phyloP scores from a whole-genome alignment of 1,140 invertebrate species.

The Caenorhabditis inopinata region DNA sequence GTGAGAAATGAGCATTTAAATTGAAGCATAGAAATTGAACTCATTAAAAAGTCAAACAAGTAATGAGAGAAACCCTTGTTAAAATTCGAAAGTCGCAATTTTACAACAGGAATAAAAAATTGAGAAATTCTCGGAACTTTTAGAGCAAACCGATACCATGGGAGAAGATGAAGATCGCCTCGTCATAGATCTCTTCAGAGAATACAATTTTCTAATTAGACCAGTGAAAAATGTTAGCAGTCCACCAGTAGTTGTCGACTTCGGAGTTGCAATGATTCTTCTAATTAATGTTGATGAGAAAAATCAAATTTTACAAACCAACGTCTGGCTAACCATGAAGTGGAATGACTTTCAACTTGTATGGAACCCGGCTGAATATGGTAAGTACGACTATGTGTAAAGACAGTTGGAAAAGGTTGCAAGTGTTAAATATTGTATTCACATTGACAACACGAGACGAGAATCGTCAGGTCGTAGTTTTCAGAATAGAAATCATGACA shows the following conservation, averaged over 20 bases:
- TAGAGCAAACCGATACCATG: slow-evolving; percentile 24
- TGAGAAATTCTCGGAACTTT: not conserved
- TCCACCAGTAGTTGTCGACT: slow-evolving; percentile 84
- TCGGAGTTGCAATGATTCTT: slow-evolving; percentile 95
- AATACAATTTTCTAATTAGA: slow-evolving; percentile 97
- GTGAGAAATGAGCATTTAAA: slow-evolving; percentile 3
- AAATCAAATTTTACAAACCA: slow-evolving; percentile 65
- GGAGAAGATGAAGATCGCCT: slow-evolving; percentile 78
- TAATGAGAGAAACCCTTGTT: not conserved
- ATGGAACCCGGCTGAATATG: slow-evolving; percentile 57
- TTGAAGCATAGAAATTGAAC: not conserved
- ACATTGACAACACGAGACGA: too few species aligned
- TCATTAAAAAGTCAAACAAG: slow-evolving; percentile 31
- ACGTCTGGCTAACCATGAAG: slow-evolving; percentile 69
- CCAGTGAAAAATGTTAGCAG: slow-evolving; percentile 88
- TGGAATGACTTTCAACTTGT: slow-evolving; percentile 94
- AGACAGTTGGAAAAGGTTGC: too few species aligned
- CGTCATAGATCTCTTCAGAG: slow-evolving; percentile 87
- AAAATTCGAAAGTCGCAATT: not conserved
- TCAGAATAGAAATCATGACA: too few species aligned
- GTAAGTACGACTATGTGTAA: slow-evolving; percentile 40
- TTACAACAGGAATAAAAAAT: not conserved
- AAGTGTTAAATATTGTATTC: too few species aligned
- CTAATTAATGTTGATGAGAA: slow-evolving; percentile 83
- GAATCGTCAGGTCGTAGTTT: too few species aligned